A percentile compares a stretch with the other conserved stretches of the same genome.
phyloP scores from a whole-genome alignment of 2,113 vertebrate species.

The Leptodactylus fuscus region DNA sequence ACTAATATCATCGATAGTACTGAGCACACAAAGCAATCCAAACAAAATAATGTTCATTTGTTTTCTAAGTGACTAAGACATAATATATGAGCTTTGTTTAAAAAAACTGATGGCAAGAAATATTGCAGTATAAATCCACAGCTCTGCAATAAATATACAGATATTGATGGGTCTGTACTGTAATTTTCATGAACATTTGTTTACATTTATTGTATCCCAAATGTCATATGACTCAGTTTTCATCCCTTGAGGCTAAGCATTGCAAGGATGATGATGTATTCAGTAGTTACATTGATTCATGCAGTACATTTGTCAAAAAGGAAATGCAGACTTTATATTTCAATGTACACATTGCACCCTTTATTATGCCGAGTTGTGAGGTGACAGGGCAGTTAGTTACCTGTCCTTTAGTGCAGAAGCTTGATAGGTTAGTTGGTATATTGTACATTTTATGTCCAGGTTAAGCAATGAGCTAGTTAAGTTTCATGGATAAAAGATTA shows the following conservation, averaged over 20 bases:
- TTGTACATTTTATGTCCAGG: too few species aligned
- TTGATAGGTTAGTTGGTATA: too few species aligned
- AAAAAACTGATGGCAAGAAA: background rate
- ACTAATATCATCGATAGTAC: slow-evolving; percentile 14
- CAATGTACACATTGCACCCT: background rate
- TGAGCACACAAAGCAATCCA: background rate
- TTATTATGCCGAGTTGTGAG: background rate
- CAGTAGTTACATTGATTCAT: background rate
- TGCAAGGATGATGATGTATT: background rate
- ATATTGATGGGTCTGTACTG: background rate
- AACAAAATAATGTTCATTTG: slow-evolving; percentile 1
- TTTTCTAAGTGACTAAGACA: background rate
- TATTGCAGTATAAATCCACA: background rate
- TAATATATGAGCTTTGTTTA: background rate
- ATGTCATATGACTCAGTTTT: background rate
- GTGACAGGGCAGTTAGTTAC: background rate
- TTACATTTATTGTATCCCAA: background rate
- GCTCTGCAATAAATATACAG: background rate
- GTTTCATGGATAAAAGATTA: too few species aligned
- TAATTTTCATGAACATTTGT: background rate
- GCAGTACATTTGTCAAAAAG: too few species aligned
- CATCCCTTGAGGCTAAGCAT: background rate
- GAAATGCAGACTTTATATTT: background rate
- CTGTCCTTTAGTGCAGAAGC: too few species aligned
- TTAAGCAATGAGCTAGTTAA: too few species aligned